phyloP scores from a whole-genome alignment of 2,113 vertebrate genomes.

The Arvicanthis niloticus region DNA sequence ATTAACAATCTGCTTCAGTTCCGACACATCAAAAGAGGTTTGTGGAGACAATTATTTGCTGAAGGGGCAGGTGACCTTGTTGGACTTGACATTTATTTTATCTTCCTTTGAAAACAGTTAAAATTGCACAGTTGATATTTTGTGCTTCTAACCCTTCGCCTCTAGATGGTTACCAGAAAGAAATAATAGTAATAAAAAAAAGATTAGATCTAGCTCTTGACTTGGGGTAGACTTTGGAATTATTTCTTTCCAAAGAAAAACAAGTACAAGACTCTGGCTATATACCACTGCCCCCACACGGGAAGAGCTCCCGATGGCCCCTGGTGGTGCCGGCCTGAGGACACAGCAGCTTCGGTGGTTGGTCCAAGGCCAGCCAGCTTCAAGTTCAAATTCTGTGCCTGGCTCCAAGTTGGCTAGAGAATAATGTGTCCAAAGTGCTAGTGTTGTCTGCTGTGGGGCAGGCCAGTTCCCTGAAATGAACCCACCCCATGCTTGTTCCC shows the following conservation, averaged over 20 bases:
- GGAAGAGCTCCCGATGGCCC: not conserved
- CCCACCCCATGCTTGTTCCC: conserved; percentile 24
- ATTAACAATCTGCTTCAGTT: conserved; percentile 70
- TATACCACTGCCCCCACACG: not conserved
- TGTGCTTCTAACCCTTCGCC: conserved; percentile 70
- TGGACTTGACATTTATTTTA: conserved; percentile 79
- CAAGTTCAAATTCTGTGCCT: not conserved
- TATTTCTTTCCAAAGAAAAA: conserved; percentile 35
- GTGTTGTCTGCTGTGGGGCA: conserved; percentile 12
- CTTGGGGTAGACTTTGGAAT: conserved; percentile 64
- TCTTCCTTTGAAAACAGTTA: conserved; percentile 78
- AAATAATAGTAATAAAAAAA: conserved; percentile 66
- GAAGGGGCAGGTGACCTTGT: conserved; percentile 69
- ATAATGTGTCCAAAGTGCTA: not conserved
- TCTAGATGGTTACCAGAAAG: conserved; percentile 69
- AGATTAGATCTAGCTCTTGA: conserved; percentile 71
- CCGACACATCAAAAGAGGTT: conserved; percentile 74
- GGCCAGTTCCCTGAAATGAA: conserved; percentile 11
- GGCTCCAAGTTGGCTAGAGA: not conserved
- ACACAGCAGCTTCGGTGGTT: not conserved
- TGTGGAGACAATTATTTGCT: conserved; percentile 76
- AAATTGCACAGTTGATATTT: conserved; percentile 75
- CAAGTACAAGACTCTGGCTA: conserved; percentile 14
- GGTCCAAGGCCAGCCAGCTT: not conserved
- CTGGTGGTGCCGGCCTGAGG: not conserved